Conservation (phyloP, 1,140 invertebrate genomes). For the Orussus abietinus region DNA sequence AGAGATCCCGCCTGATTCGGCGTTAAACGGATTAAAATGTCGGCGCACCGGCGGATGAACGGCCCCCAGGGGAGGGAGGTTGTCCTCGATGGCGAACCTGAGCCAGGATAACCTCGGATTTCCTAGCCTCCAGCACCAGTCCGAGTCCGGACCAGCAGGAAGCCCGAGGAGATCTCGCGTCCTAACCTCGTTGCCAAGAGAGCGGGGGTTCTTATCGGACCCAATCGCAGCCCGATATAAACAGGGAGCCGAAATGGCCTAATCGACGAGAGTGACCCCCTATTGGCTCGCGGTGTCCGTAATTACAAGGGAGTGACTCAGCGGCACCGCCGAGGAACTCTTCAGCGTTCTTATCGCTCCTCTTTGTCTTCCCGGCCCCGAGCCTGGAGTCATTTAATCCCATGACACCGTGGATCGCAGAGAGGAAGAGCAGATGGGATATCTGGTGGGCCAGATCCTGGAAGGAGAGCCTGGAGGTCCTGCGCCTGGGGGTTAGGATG, state of each 20-base stretch:
- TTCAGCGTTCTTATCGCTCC: conserved; percentile 41
- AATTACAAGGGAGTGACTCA: conserved; percentile 49
- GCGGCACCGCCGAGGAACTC: conserved; percentile 29
- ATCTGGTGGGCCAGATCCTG: too few species aligned
- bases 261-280: conserved; percentile 42
- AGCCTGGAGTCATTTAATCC: too few species aligned
- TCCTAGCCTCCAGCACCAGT: background rate
- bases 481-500: too few species aligned
- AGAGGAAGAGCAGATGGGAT: too few species aligned
- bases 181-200: conserved; percentile 3
- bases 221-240: conserved; percentile 36
- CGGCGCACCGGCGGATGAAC: too few species aligned
- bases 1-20: too few species aligned
- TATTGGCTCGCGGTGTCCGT: conserved; percentile 44
- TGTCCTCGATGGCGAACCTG: too few species aligned
- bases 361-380: too few species aligned
- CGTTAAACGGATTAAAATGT: too few species aligned
- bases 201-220: conserved; percentile 30
- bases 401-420: conserved; percentile 35
- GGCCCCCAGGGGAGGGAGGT: too few species aligned
- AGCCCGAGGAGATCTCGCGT: conserved; percentile 14
- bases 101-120: background rate
- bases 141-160: background rate
- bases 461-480: too few species aligned
- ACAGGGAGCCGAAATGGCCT: conserved; percentile 41